Base-by-base conservation (phyloP, 2,113 vertebrate genomes). In the Ictalurus punctatus region DNA sequence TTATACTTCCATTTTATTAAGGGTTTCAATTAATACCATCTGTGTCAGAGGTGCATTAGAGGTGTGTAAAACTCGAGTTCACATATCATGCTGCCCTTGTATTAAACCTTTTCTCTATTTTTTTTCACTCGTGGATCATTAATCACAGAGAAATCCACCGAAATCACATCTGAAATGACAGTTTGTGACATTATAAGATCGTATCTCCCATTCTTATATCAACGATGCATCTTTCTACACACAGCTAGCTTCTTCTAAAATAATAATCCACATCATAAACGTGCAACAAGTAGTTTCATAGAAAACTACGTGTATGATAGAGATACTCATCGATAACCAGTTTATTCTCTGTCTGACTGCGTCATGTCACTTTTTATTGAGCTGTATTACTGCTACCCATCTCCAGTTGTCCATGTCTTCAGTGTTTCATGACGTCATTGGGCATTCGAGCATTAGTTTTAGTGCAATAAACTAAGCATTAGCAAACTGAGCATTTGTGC, bases 11-110 rank as follows among this genome's bases (percentile, higher is more conserved):
- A 79, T 79, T 79, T 79, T 79, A 48, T 27, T 23, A 52, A 78
- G 44, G 12, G 44, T 78, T 78, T 27, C 74, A 79, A n/a, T 52
- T 79, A 27, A 40, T 79, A 52, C 76, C 76, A 79, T n/a, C 76
- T 52, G 76, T 79, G 44, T 13, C 74, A 78, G 40, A 12, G 40
- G 7, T 25, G 40, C 40, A 76, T 17, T 71, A 34, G 14, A 71
- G 30, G 30, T 34, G 30, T 1, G 19, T 79, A 30, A 81, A 56
- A 56, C n/a, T 7, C 16, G 17, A 81, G n/a, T 54, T 8, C 52
- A 81, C 16, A 58, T 58, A 54, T 80, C 48, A 17, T 34, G 52
- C 79, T 81, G 52, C 3, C 52, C 27, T 81, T 17, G 25, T 54
- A 21, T 58, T 54, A 80, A 80, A 30, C 27, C 9, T 52, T 56